Percentiles rank a stretch among this genome's conserved stretches.
Conservation (phyloP, 2,113 vertebrate species). For the Lota lota region DNA sequence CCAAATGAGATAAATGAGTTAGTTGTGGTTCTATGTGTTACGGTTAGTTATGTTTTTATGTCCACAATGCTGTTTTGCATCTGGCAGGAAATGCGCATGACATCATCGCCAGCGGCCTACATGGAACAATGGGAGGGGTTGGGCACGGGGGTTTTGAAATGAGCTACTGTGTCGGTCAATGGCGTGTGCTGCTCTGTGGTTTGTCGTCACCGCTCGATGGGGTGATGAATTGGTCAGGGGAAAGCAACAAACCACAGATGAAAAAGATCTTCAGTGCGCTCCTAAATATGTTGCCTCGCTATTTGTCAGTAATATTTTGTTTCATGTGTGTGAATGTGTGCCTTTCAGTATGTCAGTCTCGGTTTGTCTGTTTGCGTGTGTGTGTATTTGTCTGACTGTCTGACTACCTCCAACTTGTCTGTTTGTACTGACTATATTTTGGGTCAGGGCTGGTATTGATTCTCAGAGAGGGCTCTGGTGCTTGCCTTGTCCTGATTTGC, state of each 20-base stretch:
- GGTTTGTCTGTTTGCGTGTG: background rate
- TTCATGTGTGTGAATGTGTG: too few relatives aligned
- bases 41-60: slow-evolving; percentile 14
- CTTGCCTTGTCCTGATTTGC: slow-evolving; percentile 64
- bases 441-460: slow-evolving; percentile 53
- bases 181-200: slow-evolving; percentile 24
- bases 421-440: background rate
- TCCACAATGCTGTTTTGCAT: slow-evolving; percentile 34
- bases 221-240: slow-evolving; percentile 13
- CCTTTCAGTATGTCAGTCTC: too few relatives aligned
- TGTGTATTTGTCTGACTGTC: slow-evolving; percentile 31
- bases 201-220: slow-evolving; percentile 37
- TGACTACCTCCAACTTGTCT: background rate
- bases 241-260: slow-evolving; percentile 20
- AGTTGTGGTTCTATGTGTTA: slow-evolving; percentile 24
- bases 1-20: slow-evolving; percentile 28
- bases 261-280: background rate
- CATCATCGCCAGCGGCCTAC: slow-evolving; percentile 47
- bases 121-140: slow-evolving; percentile 46
- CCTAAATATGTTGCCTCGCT: too few relatives aligned
- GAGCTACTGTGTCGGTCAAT: slow-evolving; percentile 29
- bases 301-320: too few relatives aligned
- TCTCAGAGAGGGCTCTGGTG: slow-evolving; percentile 55
- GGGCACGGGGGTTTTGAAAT: slow-evolving; percentile 30
- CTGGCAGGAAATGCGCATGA: slow-evolving; percentile 28